Base-by-base conservation (phyloP, 2,113 vertebrate species). In the Chunga burmeisteri region DNA sequence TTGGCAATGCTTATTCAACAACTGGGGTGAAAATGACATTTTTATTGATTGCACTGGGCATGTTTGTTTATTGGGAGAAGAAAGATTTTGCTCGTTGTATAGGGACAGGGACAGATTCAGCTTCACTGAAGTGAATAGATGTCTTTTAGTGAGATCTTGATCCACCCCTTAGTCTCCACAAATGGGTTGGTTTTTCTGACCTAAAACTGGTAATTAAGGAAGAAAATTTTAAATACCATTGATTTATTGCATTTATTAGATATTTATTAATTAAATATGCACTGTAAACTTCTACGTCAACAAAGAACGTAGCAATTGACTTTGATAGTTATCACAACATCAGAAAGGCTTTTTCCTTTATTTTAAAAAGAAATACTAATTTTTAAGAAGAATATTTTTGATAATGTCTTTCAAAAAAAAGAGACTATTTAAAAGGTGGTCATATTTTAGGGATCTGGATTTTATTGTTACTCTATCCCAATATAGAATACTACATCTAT, bases 381-480 rank as follows among this genome's bases (percentile, higher is more conserved):
- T 93, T 78, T 58, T 79, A 61, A 44, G 29, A 70, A 38, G 17
- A 55, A 49, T 38, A 47, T 13, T 3, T 42, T 80, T 82, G 9
- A 15, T 77, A 52, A 36, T 25, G n/a, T 16, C 19, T 83, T 88
- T 81, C 30, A 52, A 44, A 55, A 81, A 80, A 86, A 65, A 66
- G 23, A 78, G 46, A 88, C 82, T 92, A 26, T 75, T 91, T 91
- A 72, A 94, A 91, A 86, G 18, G 32, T 93, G 56, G 10, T 75
- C 9, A 40, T 81, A 89, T 56, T 92, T 86, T 46, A 75, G 30
- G 73, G 56, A 86, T 74, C 53, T 87, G 73, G 25, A 34, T 84
- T 93, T 94, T 95, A 86, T 82, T 94, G 77, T 91, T 89, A 88
- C 20, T 82, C 36, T 91, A 58, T n/a, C 52, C 47, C 21, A 77